A percentile compares a stretch with the other conserved stretches of the same genome.
These are phyloP conservation scores for Ascidia mentula DNA, from an alignment of 23 tunicate species.

Conservation along the genomic window DNA sequence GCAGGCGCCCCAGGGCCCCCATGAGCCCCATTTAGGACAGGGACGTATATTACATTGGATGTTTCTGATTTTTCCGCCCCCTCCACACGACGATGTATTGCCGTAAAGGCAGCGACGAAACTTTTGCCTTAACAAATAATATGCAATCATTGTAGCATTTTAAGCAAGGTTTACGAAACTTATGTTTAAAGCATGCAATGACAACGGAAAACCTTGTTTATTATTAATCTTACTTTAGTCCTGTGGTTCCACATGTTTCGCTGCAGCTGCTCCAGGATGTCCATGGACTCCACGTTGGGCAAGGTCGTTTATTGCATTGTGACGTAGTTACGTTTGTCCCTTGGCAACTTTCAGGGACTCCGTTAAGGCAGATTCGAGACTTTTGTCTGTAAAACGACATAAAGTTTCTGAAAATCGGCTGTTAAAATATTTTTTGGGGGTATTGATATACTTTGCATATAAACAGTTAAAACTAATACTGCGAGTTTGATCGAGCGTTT, in stretches of 20 bases:
- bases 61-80: background rate
- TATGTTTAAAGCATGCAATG: background rate
- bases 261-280: background rate
- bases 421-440: too few relatives aligned
- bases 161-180: background rate
- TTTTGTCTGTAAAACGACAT: background rate
- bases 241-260: background rate
- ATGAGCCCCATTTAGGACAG: constrained; percentile 13
- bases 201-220: background rate
- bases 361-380: background rate
- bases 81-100: background rate
- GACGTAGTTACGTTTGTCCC: background rate
- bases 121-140: background rate
- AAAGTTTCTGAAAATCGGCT: too few relatives aligned
- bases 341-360: background rate
- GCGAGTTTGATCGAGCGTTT: too few relatives aligned
- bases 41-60: background rate
- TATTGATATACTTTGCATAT: too few relatives aligned
- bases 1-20: constrained; percentile 34
- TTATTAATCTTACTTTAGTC: background rate
- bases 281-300: background rate
- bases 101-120: background rate
- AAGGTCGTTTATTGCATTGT: background rate
- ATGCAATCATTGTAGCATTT: background rate
- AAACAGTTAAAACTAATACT: too few relatives aligned